These are phyloP conservation scores for Cyanoliseus patagonus DNA, from an alignment of 2,113 vertebrate genomes.

Conservation along the genomic window DNA sequence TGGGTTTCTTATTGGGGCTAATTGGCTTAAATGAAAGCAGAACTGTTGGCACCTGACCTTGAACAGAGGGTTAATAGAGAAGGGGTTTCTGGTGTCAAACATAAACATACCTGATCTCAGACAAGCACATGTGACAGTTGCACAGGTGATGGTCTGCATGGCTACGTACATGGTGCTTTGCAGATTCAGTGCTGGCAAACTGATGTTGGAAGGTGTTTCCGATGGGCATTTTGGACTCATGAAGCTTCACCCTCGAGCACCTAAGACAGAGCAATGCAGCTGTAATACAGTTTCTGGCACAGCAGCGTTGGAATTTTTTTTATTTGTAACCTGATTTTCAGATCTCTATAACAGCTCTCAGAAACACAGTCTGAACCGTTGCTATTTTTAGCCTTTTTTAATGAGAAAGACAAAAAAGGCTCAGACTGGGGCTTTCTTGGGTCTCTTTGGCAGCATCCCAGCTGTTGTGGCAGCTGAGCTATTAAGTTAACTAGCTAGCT, in stretches of 20 bases:
- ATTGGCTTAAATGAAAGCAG: not conserved
- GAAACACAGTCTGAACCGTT: not conserved
- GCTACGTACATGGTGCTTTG: not conserved
- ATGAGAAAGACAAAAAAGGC: constrained; percentile 3
- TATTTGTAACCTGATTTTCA: not conserved
- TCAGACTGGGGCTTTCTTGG: not conserved
- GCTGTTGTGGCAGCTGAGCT: not conserved
- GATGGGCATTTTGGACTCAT: not conserved
- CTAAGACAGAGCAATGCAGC: not conserved
- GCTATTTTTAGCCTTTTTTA: constrained; percentile 53
- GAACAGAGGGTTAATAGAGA: not conserved
- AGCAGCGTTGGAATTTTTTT: not conserved
- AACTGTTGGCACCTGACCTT: not conserved
- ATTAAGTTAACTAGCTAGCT: not conserved
- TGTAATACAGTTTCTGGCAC: not conserved
- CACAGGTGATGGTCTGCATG: not conserved
- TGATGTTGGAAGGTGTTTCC: not conserved
- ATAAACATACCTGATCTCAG: not conserved
- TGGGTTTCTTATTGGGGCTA: not conserved
- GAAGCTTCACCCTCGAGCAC: not conserved
- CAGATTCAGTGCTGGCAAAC: not conserved
- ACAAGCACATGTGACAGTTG: not conserved
- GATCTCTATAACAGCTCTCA: not conserved
- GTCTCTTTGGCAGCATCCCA: not conserved
- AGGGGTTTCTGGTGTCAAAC: not conserved